A percentile compares a stretch with the other conserved stretches of the same genome.
Evolutionary conservation across 2,888 invertebrate species (phyloP).

Genomic region (Campoletis raptor): DNA sequence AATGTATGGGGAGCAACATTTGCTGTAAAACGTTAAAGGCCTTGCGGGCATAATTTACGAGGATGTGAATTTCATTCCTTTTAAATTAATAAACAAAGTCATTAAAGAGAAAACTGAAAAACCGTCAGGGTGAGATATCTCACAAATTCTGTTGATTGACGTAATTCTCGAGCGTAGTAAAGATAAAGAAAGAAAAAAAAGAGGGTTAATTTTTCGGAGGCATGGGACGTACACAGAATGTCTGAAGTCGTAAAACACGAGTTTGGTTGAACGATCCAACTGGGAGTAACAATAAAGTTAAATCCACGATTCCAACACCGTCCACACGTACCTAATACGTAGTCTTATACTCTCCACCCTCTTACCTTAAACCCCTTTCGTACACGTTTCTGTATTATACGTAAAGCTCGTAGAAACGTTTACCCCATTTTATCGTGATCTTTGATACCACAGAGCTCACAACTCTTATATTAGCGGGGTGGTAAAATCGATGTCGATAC

Average conservation of each 20-base stretch:
- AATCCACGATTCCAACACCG: constrained; percentile 66
- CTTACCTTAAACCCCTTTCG: constrained; percentile 23
- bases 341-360: constrained; percentile 22
- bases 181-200: neutral
- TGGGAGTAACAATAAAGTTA: constrained; percentile 70
- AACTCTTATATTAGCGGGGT: constrained; percentile 46
- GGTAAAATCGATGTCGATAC: constrained; percentile 50
- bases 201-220: constrained; percentile 43
- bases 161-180: constrained; percentile 48
- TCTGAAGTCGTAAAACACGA: constrained; percentile 68
- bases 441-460: constrained; percentile 46
- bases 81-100: neutral
- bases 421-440: constrained; percentile 28
- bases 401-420: constrained; percentile 10
- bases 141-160: constrained; percentile 56
- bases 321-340: constrained; percentile 63
- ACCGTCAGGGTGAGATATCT: constrained; percentile 24
- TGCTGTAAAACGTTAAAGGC: neutral
- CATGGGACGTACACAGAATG: constrained; percentile 17
- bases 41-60: neutral
- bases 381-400: constrained; percentile 6
- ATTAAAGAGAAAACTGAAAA: neutral
- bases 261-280: constrained; percentile 63
- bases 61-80: neutral
- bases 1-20: neutral